A percentile compares a stretch with the other conserved stretches of the same genome.
phyloP scores from a whole-genome alignment of 37 sponge, comb jelly and placozoan species.

The Beroe forskalii region DNA sequence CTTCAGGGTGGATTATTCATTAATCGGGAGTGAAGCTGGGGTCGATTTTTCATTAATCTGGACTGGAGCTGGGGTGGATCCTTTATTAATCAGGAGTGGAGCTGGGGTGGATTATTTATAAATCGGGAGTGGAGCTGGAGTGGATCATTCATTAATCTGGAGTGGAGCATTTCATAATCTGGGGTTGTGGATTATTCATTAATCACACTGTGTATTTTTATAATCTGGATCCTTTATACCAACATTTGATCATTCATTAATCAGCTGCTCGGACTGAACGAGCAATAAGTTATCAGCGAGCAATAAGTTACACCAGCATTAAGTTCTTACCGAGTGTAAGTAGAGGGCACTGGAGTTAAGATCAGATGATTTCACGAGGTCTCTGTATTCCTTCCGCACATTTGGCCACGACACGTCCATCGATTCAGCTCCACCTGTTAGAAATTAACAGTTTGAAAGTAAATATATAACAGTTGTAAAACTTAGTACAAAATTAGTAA shows the following conservation, averaged over 20 bases:
- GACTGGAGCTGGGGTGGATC: neutral
- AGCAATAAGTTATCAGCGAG: neutral
- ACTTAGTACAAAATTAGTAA: no score
- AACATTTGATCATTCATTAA: no score
- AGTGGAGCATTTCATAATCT: neutral
- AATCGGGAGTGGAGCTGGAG: no score
- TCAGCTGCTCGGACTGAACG: no score
- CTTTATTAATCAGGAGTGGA: neutral
- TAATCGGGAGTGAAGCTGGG: no score
- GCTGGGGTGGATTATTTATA: neutral
- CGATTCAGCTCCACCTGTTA: neutral
- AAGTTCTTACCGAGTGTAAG: slow-evolving; percentile 33
- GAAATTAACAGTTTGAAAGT: no score
- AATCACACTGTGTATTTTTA: no score
- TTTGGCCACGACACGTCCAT: slow-evolving; percentile 36
- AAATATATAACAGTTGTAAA: no score
- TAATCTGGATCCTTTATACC: no score
- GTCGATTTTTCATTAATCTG: slow-evolving; percentile 52
- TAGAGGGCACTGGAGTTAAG: slow-evolving; percentile 56
- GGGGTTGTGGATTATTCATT: neutral
- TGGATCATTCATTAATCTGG: no score
- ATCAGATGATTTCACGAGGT: slow-evolving; percentile 5
- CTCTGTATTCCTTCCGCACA: slow-evolving; percentile 35
- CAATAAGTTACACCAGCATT: neutral
- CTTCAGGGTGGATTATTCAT: neutral